A percentile compares a stretch with the other conserved stretches of the same genome.
These are phyloP conservation scores for Mustela erminea DNA, from an alignment of 2,797 vertebrate species.

Conservation along the genomic window DNA sequence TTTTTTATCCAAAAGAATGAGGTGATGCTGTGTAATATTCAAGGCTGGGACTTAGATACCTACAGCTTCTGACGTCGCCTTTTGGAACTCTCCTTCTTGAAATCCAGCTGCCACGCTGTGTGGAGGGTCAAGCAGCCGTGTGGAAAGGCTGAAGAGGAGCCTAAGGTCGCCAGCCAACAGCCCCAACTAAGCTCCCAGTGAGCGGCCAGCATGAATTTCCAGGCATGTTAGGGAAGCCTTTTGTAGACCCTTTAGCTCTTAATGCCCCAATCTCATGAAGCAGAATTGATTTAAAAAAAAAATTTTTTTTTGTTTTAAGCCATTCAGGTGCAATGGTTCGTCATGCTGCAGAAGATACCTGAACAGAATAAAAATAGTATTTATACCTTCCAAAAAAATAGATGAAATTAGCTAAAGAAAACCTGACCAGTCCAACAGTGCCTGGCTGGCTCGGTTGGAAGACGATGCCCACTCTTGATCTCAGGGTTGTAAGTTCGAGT, in stretches of 20 bases:
- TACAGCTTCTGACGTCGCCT: background rate
- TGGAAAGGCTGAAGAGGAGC: conserved; percentile 5
- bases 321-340: background rate
- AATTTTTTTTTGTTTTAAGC: background rate
- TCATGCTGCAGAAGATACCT: background rate
- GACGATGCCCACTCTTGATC: background rate
- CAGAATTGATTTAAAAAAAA: background rate
- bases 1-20: background rate
- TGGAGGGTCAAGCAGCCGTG: background rate
- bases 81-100: background rate
- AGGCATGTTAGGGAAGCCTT: background rate
- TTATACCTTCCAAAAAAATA: background rate
- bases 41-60: background rate
- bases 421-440: background rate
- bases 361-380: background rate
- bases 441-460: background rate
- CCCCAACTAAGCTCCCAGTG: background rate
- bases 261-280: background rate
- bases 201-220: background rate
- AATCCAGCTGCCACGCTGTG: background rate
- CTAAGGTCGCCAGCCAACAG: background rate
- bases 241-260: background rate
- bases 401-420: background rate
- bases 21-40: background rate
- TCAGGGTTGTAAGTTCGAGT: background rate